Evolutionary conservation across 1,140 invertebrate genomes (phyloP), one percentile per base, ranked within the genome.

Genomic region (Drosophila neocordata): DNA sequence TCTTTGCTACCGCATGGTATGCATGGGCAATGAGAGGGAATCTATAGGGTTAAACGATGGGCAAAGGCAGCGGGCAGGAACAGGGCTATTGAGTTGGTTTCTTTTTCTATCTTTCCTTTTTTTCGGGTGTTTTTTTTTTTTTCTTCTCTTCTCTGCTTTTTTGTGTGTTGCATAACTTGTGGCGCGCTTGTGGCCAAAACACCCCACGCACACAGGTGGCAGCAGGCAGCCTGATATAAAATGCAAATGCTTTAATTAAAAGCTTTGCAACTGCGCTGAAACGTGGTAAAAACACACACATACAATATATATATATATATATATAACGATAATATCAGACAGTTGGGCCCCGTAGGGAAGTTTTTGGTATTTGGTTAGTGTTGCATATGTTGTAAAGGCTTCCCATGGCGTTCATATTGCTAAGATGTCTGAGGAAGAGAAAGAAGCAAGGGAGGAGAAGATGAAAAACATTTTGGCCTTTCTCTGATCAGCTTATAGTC

Each of bases 241-340:
- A 85, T 85, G 82, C 82, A 87, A 87, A 85, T 85, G 82, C 82
- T 81, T 85, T 85, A 85, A 85, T 85, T 85, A 85, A 85, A 85
- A 87, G 82, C 82, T 85, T 88, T 78, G 74, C 78, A 87, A 71
- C 82, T 71, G 77, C 67, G 65, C 44, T 60, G 78, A 85, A 70
- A 77, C 82, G 60, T 65, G 77, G 63, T 63, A 62, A 69, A 57
- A 48, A 48, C 41, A 48, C 8, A 20, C 41, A 20, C 15, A 48
- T 15, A 11, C 41, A 48, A 48, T 31, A 31, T 6, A 31, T 31
- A 31, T 7, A 6, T 6, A 31, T 31, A 31, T 1, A 31, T 1
- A 31, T 31, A 31, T 31, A 31, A 20, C 15, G 41, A 48, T 20
- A 48, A 20, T 15, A 48, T 48, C 41, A 48, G 41, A 15, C 8